phyloP scores from a whole-genome alignment of 2,888 invertebrate genomes.

The Aphrophora alni region DNA sequence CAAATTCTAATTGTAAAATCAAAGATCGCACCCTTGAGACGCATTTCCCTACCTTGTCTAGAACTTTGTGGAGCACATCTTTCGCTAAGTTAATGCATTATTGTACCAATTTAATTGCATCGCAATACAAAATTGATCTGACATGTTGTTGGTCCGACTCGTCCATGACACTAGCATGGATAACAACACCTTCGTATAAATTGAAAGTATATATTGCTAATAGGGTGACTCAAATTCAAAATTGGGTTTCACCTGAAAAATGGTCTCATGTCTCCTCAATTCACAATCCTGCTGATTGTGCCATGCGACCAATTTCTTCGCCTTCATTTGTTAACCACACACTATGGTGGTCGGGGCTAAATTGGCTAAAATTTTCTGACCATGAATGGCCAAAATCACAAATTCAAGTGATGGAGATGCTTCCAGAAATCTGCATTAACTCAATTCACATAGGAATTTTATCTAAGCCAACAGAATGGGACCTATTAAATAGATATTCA shows the following conservation, averaged over 20 bases:
- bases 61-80: constrained; percentile 29
- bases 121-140: too few relatives aligned
- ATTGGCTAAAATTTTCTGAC: constrained; percentile 38
- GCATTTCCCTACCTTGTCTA: constrained; percentile 22
- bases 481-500: too few relatives aligned
- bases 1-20: constrained; percentile 14
- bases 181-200: too few relatives aligned
- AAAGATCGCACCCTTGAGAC: constrained; percentile 20
- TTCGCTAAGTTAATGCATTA: constrained; percentile 7
- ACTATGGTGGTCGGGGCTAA: constrained; percentile 47
- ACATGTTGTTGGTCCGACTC: too few relatives aligned
- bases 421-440: too few relatives aligned
- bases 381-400: constrained; percentile 10
- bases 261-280: constrained; percentile 51
- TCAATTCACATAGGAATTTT: too few relatives aligned
- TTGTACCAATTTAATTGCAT: neutral
- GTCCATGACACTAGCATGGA: too few relatives aligned
- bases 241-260: constrained; percentile 19
- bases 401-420: too few relatives aligned
- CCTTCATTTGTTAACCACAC: neutral
- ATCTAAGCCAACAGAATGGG: too few relatives aligned
- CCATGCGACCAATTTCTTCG: constrained; percentile 28
- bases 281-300: constrained; percentile 52
- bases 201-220: too few relatives aligned
- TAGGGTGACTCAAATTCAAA: neutral